Evolutionary conservation across 2,113 vertebrate species (phyloP).

Genomic region (Podocnemis expansa): DNA sequence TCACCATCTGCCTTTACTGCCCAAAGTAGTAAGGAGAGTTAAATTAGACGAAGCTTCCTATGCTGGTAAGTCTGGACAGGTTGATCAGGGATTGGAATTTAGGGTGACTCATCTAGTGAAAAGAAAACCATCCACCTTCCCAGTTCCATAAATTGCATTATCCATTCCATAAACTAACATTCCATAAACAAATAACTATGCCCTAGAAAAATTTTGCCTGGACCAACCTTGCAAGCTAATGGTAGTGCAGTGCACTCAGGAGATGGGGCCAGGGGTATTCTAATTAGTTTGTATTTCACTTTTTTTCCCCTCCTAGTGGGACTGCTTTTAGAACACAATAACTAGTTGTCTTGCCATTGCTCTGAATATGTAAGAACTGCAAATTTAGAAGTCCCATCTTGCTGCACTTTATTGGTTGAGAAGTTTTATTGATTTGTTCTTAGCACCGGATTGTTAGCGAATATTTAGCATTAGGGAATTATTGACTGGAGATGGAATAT

Average conservation of each 20-base stretch:
- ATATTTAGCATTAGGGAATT: slow-evolving; percentile 8
- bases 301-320: not conserved
- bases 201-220: not conserved
- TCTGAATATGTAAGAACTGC: not conserved
- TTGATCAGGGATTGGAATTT: not conserved
- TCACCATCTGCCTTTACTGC: not conserved
- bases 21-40: not conserved
- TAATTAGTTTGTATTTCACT: not conserved
- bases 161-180: not conserved
- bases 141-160: not conserved
- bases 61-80: not conserved
- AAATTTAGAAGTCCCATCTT: slow-evolving; percentile 9
- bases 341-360: not conserved
- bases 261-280: not conserved
- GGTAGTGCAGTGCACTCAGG: not conserved
- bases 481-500: slow-evolving; percentile 37
- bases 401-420: slow-evolving; percentile 24
- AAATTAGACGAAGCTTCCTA: not conserved
- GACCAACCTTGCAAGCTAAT: not conserved
- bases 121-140: not conserved
- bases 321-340: not conserved
- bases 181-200: rapidly evolving
- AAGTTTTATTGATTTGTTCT: slow-evolving; percentile 39
- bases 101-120: not conserved
- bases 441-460: slow-evolving; percentile 13